These are phyloP conservation scores for Lontra canadensis DNA, from an alignment of 2,113 vertebrate species.

Conservation along the genomic window DNA sequence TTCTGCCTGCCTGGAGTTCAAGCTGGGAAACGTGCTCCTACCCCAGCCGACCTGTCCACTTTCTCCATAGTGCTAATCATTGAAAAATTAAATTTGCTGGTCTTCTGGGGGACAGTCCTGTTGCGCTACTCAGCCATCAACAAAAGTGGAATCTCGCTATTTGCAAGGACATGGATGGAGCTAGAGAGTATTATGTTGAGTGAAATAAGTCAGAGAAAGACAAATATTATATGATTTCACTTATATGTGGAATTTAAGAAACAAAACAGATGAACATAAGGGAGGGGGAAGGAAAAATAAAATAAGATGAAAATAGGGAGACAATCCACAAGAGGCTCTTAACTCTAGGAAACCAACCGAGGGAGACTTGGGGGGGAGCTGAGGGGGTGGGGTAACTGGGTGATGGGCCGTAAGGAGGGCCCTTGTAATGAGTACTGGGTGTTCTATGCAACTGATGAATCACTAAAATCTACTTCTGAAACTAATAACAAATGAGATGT, in stretches of 20 bases:
- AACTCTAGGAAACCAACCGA: not conserved
- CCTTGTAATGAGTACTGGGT: not conserved
- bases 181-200: not conserved
- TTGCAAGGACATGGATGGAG: not conserved
- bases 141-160: not conserved
- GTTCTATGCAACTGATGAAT: not conserved
- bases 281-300: not conserved
- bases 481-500: not conserved
- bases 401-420: not conserved
- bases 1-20: not conserved
- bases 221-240: not conserved
- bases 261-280: not conserved
- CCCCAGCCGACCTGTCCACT: rapidly evolving
- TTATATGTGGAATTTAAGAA: not conserved
- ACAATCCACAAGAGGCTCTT: not conserved
- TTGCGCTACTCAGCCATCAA: not conserved
- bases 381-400: not conserved
- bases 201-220: not conserved
- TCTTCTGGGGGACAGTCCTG: not conserved
- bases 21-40: not conserved
- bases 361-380: not conserved
- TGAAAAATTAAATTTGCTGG: not conserved
- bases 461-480: not conserved
- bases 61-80: not conserved
- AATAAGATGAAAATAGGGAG: not conserved